Evolutionary conservation across 2,113 vertebrate species (phyloP).

Genomic region (Fulmarus glacialis): DNA sequence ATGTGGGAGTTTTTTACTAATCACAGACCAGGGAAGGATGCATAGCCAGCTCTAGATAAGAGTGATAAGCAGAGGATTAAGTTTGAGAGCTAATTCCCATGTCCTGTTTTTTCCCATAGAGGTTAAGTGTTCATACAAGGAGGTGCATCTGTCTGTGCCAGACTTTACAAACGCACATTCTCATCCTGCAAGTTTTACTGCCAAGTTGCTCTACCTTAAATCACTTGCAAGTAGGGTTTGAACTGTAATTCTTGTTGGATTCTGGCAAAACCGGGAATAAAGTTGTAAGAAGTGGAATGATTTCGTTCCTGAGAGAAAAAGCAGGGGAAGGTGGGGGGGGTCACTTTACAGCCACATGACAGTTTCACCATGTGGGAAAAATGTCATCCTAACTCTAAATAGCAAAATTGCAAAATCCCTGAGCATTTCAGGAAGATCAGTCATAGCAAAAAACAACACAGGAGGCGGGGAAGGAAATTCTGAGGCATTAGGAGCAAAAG

Average conservation of each 20-base stretch:
- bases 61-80: not conserved
- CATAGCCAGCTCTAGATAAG: not conserved
- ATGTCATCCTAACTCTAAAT: not conserved
- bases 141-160: constrained; percentile 1
- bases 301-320: constrained; percentile 19
- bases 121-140: not conserved
- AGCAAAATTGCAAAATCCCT: constrained; percentile 6
- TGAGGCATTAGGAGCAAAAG: not conserved
- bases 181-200: not conserved
- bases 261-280: not conserved
- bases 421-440: not conserved
- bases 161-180: not conserved
- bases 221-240: not conserved
- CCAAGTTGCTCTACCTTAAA: constrained; percentile 40
- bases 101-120: not conserved
- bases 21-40: not conserved
- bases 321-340: no score
- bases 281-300: not conserved
- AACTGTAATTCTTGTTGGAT: not conserved
- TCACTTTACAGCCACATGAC: not conserved
- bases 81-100: not conserved
- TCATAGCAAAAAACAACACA: not conserved
- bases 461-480: not conserved
- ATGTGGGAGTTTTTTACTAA: not conserved
- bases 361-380: not conserved